Evolutionary conservation across 92 coral and sea anemone species (phyloP).

Genomic region (Siderastrea radians): DNA sequence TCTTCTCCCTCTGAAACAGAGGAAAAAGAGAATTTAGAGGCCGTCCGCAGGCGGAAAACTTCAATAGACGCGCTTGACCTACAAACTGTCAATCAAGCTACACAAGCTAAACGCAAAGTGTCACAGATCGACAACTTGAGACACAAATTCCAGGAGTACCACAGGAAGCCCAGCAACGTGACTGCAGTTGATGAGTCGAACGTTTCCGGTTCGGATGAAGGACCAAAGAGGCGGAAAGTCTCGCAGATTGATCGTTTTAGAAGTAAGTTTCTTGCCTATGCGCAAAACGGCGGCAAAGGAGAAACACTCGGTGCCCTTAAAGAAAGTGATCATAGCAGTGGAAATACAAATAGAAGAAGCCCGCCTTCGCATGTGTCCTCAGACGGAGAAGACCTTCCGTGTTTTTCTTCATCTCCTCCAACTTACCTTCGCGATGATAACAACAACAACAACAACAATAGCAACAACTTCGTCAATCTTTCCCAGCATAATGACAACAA

Average conservation of each 20-base stretch:
- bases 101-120: constrained; percentile 42
- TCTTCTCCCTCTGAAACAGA: constrained; percentile 16
- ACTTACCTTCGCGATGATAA: background rate
- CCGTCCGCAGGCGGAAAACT: constrained; percentile 32
- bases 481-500: background rate
- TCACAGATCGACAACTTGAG: constrained; percentile 77
- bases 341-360: background rate
- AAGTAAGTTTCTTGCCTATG: constrained; percentile 58
- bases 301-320: constrained; percentile 11
- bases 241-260: constrained; percentile 80
- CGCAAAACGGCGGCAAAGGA: constrained; percentile 10
- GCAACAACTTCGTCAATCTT: background rate
- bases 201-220: constrained; percentile 15
- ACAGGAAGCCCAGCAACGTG: background rate
- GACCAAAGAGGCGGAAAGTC: constrained; percentile 46
- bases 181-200: background rate
- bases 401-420: constrained; percentile 43
- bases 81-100: constrained; percentile 16
- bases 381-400: constrained; percentile 37
- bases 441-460: background rate
- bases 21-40: constrained; percentile 27
- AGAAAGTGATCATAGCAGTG: background rate
- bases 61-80: constrained; percentile 75
- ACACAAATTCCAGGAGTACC: constrained; percentile 41
- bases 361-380: constrained; percentile 20